A percentile compares a stretch with the other conserved stretches of the same genome.
Evolutionary conservation across 2,113 vertebrate species (phyloP).

Genomic region (Perccottus glenii): DNA sequence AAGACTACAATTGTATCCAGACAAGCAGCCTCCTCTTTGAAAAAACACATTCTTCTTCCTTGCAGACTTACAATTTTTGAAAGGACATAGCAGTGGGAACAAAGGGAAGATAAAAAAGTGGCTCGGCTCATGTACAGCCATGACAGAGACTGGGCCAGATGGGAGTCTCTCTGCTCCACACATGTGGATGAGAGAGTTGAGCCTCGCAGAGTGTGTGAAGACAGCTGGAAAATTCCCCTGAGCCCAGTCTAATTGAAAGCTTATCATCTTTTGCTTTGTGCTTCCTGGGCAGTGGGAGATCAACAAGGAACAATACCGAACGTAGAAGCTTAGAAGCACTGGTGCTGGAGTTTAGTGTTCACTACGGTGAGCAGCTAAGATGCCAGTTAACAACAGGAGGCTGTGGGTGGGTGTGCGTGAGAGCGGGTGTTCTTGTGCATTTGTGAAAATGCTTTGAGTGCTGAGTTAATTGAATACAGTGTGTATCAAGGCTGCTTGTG

Average conservation of each 20-base stretch:
- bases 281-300: conserved; percentile 58
- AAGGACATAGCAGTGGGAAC: conserved; percentile 40
- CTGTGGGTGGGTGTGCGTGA: conserved; percentile 32
- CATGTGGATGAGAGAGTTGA: conserved; percentile 66
- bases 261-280: conserved; percentile 77
- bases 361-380: conserved; percentile 63
- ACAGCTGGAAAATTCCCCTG: conserved; percentile 76
- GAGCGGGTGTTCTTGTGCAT: conserved; percentile 28
- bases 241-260: conserved; percentile 78
- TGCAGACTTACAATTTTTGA: conserved; percentile 47
- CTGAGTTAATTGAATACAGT: conserved; percentile 76
- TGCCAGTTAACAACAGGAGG: conserved; percentile 48
- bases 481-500: conserved; percentile 63
- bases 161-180: conserved; percentile 69
- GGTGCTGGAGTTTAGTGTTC: conserved; percentile 46
- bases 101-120: conserved; percentile 33
- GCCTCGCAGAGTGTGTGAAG: conserved; percentile 72
- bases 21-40: conserved; percentile 33
- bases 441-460: conserved; percentile 59
- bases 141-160: conserved; percentile 63
- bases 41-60: conserved; percentile 39
- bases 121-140: conserved; percentile 37
- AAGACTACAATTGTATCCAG: conserved; percentile 58
- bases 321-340: conserved; percentile 44
- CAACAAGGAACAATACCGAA: conserved; percentile 11